Evolutionary conservation across 2,888 invertebrate species (phyloP).

Genomic region (Zelleria hepariella): DNA sequence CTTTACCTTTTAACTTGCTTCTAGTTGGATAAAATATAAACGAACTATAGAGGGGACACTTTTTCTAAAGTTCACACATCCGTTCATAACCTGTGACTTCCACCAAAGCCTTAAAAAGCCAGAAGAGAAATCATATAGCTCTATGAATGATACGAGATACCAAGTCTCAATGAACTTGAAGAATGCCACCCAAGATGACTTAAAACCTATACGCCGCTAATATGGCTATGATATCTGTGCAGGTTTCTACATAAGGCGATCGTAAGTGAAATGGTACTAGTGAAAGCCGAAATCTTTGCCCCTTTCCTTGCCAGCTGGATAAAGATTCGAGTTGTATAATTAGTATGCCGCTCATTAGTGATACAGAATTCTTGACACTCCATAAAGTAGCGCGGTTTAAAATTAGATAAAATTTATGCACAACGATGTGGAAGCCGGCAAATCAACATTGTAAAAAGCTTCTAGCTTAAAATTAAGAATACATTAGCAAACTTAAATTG

Average conservation of each 20-base stretch:
- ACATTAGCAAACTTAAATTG: neutral
- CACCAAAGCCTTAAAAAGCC: neutral
- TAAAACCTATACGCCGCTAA: neutral
- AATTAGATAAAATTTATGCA: no score
- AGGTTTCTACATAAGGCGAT: neutral
- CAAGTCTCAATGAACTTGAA: neutral
- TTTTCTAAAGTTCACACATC: neutral
- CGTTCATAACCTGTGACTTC: neutral
- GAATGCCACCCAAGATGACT: conserved; percentile 1
- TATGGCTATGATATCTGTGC: neutral
- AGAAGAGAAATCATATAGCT: conserved; percentile 2
- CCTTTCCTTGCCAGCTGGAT: neutral
- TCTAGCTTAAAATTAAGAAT: neutral
- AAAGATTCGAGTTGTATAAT: neutral
- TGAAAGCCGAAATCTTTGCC: neutral
- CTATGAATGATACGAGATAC: neutral
- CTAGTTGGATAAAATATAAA: no score
- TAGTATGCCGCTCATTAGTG: neutral
- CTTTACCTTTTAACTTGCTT: no score
- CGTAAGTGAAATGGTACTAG: conserved; percentile 3
- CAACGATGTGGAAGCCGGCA: no score
- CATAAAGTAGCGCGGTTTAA: neutral
- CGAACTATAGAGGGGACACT: neutral
- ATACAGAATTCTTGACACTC: neutral
- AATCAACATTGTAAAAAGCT: neutral